Conservation (phyloP, 2,797 vertebrate genomes). For the Lophotriccus pileatus region DNA sequence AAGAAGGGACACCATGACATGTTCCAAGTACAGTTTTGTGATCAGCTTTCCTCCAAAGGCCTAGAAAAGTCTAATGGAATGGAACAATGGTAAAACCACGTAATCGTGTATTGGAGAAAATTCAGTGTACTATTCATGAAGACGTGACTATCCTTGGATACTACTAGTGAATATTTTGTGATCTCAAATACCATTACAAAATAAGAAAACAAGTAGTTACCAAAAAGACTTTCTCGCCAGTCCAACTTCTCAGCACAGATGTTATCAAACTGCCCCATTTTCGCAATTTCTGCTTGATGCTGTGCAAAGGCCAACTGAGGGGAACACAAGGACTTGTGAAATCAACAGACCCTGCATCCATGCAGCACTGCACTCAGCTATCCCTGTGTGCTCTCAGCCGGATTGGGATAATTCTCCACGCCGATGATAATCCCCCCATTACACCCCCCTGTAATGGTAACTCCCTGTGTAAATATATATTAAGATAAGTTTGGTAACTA, state of each 20-base stretch:
- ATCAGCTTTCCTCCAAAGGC: neutral
- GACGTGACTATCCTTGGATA: neutral
- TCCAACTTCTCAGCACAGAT: constrained; percentile 76
- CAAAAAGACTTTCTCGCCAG: constrained; percentile 84
- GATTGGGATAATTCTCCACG: rapidly evolving
- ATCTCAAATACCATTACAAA: neutral
- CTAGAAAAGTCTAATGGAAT: neutral
- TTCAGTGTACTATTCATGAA: neutral
- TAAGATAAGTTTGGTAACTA: neutral
- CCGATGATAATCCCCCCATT: rapidly evolving
- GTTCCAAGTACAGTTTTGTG: neutral
- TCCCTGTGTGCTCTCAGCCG: rapidly evolving
- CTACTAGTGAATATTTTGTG: neutral
- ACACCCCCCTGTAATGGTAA: neutral
- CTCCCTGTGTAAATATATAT: too few relatives aligned
- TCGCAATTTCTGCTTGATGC: constrained; percentile 85
- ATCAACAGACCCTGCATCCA: neutral
- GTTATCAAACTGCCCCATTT: constrained; percentile 75
- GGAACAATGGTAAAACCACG: neutral
- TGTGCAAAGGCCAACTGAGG: constrained; percentile 87
- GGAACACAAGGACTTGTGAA: neutral
- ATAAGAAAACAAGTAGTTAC: constrained; percentile 60
- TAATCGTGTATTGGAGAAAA: neutral
- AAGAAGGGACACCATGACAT: neutral
- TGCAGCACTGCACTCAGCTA: neutral